phyloP scores from a whole-genome alignment of 35 echinoderm and acorn worm genomes.

The Lytechinus pictus region DNA sequence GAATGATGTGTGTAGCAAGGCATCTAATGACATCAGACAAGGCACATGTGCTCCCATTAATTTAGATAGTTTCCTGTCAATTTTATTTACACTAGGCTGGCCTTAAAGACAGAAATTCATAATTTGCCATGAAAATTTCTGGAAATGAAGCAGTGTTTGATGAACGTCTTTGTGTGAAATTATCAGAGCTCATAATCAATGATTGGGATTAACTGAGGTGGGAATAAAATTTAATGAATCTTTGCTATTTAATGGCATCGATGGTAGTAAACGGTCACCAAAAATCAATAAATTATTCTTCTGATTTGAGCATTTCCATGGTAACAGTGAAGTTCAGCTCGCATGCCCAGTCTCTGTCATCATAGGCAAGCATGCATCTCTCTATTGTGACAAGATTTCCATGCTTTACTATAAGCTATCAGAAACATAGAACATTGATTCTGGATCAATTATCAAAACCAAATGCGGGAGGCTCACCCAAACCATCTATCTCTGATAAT shows the following conservation, averaged over 20 bases:
- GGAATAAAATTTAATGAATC: not conserved
- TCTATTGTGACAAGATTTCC: not conserved
- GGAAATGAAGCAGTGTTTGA: not conserved
- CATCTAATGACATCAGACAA: not conserved
- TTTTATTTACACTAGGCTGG: not conserved
- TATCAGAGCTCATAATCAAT: not conserved
- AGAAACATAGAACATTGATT: too few relatives aligned
- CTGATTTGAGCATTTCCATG: not conserved
- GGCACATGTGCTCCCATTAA: not conserved
- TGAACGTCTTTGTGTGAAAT: not conserved
- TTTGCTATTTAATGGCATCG: not conserved
- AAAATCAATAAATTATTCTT: not conserved
- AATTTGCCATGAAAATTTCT: not conserved
- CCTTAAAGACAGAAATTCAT: not conserved
- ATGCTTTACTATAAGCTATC: not conserved
- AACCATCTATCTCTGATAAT: too few relatives aligned
- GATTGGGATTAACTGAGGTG: not conserved
- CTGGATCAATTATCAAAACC: too few relatives aligned
- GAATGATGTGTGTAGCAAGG: not conserved
- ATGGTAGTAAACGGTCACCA: not conserved
- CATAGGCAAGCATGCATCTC: not conserved
- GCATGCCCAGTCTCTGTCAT: not conserved
- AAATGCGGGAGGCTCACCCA: too few relatives aligned
- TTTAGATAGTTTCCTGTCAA: not conserved
- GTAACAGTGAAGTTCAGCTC: not conserved